Evolutionary conservation across 2,113 vertebrate species (phyloP), one percentile per base, ranked within the genome.

Genomic region (Natator depressus): DNA sequence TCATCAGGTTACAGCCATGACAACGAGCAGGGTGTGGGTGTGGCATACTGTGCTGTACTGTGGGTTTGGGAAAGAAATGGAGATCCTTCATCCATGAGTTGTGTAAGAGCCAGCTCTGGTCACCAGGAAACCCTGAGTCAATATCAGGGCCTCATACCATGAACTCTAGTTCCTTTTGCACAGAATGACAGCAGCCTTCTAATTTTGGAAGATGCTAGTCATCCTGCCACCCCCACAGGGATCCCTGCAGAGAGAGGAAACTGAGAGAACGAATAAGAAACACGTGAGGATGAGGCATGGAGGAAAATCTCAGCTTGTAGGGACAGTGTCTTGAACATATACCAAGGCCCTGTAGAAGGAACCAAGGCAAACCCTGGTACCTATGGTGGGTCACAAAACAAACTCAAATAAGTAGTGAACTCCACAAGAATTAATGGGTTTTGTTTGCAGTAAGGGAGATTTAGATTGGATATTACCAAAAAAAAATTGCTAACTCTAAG

Each of bases 201-300:
- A 29, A 87, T 93, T 96, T 83, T 87, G 93, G 89, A 96, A 89
- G 4, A 83, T 86, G 53, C 90, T 16, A 46, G 87, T 96, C 93
- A 87, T 95, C 54, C 49, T 92, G 80, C 89, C 95, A 72, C 91
- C 92, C 90, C 96, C 96, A 79, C 83, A 92, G 49, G 31, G 1
- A 88, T 91, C 46, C 12, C 88, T 89, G 84, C 54, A 84, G 84
- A 84, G 78, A 84, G 47, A 42, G 81, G 27, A 85, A 49, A 91
- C 6, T 80, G 42, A 84, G 50, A 55, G 35, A 72, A 72, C n/a
- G 65, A 72, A 72, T 72, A 72, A 72, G n/a, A 46, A 10, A 20
- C 42, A 80, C 86, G 3, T 3, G 62, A 62, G 38, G 6, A 82
- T 88, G 87, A 97, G 65, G 86, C 86, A 89, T 84, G 53, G 55